A percentile compares a stretch with the other conserved stretches of the same genome.
These are phyloP conservation scores for Wiebesia pumilae DNA, from an alignment of 1,140 invertebrate genomes.

Conservation along the genomic window DNA sequence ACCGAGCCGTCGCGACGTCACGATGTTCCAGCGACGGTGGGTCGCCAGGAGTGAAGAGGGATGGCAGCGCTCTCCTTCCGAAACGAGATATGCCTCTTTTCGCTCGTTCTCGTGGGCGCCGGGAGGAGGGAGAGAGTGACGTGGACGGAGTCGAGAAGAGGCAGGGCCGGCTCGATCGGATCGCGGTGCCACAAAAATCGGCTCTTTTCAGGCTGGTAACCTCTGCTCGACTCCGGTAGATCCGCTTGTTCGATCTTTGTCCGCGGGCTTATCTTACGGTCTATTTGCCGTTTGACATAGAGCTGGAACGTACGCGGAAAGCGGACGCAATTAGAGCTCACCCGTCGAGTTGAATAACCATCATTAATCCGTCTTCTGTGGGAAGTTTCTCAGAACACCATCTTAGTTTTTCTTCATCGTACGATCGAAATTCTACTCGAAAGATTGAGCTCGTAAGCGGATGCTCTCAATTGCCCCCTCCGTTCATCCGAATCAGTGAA, in stretches of 20 bases:
- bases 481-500: background rate
- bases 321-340: too few species aligned
- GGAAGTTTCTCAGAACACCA: too few species aligned
- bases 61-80: background rate
- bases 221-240: background rate
- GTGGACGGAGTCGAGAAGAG: background rate
- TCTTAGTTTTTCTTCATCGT: too few species aligned
- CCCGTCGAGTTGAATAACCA: too few species aligned
- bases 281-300: too few species aligned
- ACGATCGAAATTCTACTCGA: too few species aligned
- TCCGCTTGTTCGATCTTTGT: too few species aligned
- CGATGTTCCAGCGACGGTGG: background rate
- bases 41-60: background rate
- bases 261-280: too few species aligned
- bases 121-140: background rate
- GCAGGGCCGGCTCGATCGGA: background rate
- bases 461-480: background rate
- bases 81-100: conserved; percentile 15
- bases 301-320: too few species aligned
- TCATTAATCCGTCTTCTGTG: too few species aligned
- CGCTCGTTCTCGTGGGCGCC: background rate
- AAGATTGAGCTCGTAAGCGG: background rate
- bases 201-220: background rate
- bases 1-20: background rate
- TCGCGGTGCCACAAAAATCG: background rate